These are phyloP conservation scores for Corythoichthys haematopterus DNA, from an alignment of 2,113 vertebrate species.

Conservation along the genomic window DNA sequence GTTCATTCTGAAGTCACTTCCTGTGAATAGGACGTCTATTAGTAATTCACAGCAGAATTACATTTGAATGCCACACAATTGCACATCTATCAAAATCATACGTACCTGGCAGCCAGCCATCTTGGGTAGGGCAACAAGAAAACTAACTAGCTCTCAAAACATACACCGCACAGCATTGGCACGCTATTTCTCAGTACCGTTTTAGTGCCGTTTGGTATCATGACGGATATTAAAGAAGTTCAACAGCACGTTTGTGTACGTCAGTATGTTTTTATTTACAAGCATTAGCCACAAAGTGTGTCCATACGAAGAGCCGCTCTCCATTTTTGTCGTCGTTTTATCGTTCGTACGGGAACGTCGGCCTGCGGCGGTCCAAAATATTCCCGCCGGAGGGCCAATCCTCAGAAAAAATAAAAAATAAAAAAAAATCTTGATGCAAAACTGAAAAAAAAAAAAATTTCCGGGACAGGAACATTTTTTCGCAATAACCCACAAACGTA, in stretches of 20 bases:
- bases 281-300: constrained; percentile 72
- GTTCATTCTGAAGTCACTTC: too few species aligned
- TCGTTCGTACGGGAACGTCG: constrained; percentile 6
- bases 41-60: too few species aligned
- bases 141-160: too few species aligned
- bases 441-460: neutral
- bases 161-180: too few species aligned
- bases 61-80: too few species aligned
- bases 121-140: too few species aligned
- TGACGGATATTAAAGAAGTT: too few species aligned
- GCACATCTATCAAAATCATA: too few species aligned
- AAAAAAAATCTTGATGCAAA: neutral
- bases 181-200: too few species aligned
- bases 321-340: neutral
- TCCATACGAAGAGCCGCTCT: constrained; percentile 56
- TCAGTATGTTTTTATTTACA: constrained; percentile 82
- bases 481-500: neutral
- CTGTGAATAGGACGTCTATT: too few species aligned
- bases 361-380: constrained; percentile 46
- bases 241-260: constrained; percentile 76
- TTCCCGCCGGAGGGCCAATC: constrained; percentile 25
- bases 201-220: too few species aligned
- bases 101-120: too few species aligned
- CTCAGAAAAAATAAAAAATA: neutral
- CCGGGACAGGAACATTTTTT: neutral